Evolutionary conservation across 2,888 invertebrate species (phyloP), one percentile per base, ranked within the genome.

Genomic region (Cheilosia pagana): DNA sequence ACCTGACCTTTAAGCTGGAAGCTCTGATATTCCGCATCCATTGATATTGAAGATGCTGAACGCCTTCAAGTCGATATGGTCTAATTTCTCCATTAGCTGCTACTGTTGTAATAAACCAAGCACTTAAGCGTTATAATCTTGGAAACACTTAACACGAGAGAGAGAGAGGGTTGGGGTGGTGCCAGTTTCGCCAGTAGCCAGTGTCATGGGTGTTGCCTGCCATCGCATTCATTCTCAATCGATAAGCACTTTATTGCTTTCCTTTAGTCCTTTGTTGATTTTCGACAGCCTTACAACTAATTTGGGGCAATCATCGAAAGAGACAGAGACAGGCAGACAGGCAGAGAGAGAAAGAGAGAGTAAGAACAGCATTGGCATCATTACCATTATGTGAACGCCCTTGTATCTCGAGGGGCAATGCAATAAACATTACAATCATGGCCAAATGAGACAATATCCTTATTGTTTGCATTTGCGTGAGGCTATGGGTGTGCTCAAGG

Each of bases 91-190:
- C 41, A 21, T 8, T 31, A 43, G 60, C 71, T 63, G 28, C 63
- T 70, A 16, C 19, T 57, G 23, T 48, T 52, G 60, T 67, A 60
- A 74, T 79, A 79, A 79, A 79, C 60, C 67, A 75, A 68, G 48
- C 81, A 81, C 74, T 81, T 81, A 68, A 81, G 68, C 74, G 65
- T 62, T 81, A 81, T 81, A 81, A 81, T 79, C 79, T 67, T 74
- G 21, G 43, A 53, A 74, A 57, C 74, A 67, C 74, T 79, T 79
- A 79, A 79, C 74, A 60, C 74, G 39, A 52, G 16, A 59, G 14
- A 52, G 16, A 59, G 14, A 28, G 28, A 10, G 2, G 5, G 41
- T 45, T 35, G 50, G 52, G 14, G 65, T 25, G 59, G 19, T 19
- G 50, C 14, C 10, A 10, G n/a, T n/a, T n/a, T n/a, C n/a, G n/a